Percentiles rank a stretch among this genome's conserved stretches.
phyloP scores from a whole-genome alignment of 2,888 invertebrate genomes.

The Apoda limacodes region DNA sequence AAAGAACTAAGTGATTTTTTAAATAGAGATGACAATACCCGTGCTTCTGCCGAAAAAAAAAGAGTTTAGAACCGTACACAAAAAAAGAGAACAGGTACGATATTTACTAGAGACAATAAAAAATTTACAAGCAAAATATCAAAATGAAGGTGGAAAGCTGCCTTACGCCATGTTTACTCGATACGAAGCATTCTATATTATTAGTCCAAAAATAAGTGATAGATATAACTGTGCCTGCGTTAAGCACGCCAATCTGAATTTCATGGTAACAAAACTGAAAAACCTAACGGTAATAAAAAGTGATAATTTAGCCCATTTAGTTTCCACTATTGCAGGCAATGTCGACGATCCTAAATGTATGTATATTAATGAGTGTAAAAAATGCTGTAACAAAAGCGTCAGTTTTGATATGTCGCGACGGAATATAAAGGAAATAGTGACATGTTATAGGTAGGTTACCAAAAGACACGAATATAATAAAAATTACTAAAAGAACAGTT shows the following conservation, averaged over 20 bases:
- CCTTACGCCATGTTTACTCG: slow-evolving; percentile 3
- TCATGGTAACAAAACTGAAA: slow-evolving; percentile 10
- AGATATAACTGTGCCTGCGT: slow-evolving; percentile 14
- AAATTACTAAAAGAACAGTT: slow-evolving; percentile 5
- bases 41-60: too few species aligned
- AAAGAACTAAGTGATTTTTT: too few species aligned
- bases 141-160: slow-evolving; percentile 6
- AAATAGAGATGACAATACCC: too few species aligned
- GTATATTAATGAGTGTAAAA: too few species aligned
- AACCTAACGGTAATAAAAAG: slow-evolving; percentile 6
- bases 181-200: slow-evolving; percentile 9
- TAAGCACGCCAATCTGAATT: slow-evolving; percentile 8
- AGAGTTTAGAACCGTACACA: neutral
- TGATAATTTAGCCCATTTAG: slow-evolving; percentile 3
- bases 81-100: slow-evolving; percentile 1
- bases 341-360: slow-evolving; percentile 6
- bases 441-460: neutral
- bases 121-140: slow-evolving; percentile 7
- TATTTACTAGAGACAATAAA: slow-evolving; percentile 5
- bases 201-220: slow-evolving; percentile 5
- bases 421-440: too few species aligned
- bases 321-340: slow-evolving; percentile 8
- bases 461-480: slow-evolving; percentile 5
- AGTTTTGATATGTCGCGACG: too few species aligned
- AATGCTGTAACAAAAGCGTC: too few species aligned